phyloP scores from a whole-genome alignment of 2,888 invertebrate genomes.

The Bugulina stolonifera region DNA sequence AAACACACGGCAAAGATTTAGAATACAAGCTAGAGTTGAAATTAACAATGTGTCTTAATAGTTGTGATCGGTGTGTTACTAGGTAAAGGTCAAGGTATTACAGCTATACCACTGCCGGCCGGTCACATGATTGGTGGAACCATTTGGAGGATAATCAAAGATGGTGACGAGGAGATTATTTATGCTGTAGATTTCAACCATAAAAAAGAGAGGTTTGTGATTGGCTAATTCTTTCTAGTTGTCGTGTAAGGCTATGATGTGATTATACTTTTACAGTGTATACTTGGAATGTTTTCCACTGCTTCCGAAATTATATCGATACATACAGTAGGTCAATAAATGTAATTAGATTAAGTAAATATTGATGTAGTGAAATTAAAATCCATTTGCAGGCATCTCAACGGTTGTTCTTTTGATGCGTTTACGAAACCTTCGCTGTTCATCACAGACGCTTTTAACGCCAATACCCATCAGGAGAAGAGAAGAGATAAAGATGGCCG shows the following conservation, averaged over 20 bases:
- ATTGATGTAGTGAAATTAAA: too few species aligned
- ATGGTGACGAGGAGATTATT: constrained; percentile 95
- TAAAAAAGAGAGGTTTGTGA: constrained; percentile 91
- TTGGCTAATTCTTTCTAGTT: too few species aligned
- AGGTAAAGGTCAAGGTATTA: constrained; percentile 92
- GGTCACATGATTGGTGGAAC: constrained; percentile 97
- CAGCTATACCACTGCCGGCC: constrained; percentile 87
- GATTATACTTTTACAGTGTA: too few species aligned
- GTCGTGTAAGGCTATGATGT: too few species aligned
- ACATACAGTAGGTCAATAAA: too few species aligned
- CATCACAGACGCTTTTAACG: constrained; percentile 92
- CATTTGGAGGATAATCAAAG: constrained; percentile 96
- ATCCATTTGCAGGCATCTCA: constrained; percentile 66
- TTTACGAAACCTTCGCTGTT: constrained; percentile 85
- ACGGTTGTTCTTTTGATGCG: constrained; percentile 86
- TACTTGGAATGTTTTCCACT: too few species aligned
- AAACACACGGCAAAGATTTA: background rate
- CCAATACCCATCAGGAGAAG: constrained; percentile 83
- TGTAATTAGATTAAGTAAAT: too few species aligned
- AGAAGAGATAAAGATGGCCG: constrained; percentile 88
- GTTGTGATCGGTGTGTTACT: constrained; percentile 33
- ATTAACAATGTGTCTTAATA: background rate
- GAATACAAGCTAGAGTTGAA: background rate
- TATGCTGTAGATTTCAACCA: constrained; percentile 98
- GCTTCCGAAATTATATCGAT: too few species aligned